Conservation (phyloP, 1,140 invertebrate species). For the Neodiprion lecontei region DNA sequence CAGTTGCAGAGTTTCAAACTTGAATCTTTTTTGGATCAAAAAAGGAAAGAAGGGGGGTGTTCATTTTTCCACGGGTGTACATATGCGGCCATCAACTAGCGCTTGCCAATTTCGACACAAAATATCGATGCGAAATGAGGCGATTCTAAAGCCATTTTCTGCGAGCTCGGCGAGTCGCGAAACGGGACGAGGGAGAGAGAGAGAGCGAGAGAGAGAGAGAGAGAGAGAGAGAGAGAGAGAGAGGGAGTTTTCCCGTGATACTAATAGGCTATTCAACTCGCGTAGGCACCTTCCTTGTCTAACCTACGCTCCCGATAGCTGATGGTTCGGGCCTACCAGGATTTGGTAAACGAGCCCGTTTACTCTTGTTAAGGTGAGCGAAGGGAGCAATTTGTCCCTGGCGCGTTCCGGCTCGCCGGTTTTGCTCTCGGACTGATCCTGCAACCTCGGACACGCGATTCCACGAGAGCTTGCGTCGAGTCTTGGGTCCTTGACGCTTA, state of each 20-base stretch:
- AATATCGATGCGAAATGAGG: no score
- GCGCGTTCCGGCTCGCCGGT: background rate
- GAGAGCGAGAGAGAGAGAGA: no score
- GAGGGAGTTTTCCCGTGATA: background rate
- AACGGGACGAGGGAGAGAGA: background rate
- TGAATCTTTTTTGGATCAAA: no score
- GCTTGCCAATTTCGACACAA: no score
- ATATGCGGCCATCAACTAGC: no score
- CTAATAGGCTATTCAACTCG: conserved; percentile 19
- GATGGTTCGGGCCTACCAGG: conserved; percentile 20
- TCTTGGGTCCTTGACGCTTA: background rate
- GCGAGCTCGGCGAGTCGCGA: background rate
- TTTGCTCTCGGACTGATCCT: background rate
- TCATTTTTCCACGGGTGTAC: no score
- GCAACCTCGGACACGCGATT: no score
- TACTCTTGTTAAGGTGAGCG: conserved; percentile 40
- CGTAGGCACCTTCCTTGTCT: background rate
- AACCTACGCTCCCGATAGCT: background rate
- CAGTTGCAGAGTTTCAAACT: no score
- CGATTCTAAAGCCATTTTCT: no score
- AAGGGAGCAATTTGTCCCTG: conserved; percentile 37
- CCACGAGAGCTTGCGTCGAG: no score
- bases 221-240: no score
- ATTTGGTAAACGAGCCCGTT: conserved; percentile 37
- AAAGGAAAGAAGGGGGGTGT: no score